Evolutionary conservation across 1,140 invertebrate genomes (phyloP).

Genomic region (Arctopsyche grandis): DNA sequence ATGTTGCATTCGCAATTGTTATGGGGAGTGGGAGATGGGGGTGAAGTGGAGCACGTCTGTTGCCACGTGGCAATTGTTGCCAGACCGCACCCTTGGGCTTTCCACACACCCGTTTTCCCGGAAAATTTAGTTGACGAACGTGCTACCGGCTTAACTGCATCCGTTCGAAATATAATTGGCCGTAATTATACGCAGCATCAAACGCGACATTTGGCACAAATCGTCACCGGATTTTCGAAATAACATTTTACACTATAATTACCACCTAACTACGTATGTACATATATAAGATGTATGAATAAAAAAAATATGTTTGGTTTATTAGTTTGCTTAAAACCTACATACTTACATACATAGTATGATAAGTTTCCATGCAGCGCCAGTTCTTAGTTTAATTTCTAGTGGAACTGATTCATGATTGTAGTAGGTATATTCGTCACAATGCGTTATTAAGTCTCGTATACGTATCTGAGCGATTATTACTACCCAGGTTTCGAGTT

Average conservation of each 20-base stretch:
- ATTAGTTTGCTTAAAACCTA: no score
- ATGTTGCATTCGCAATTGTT: neutral
- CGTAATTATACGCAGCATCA: neutral
- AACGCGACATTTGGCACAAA: neutral
- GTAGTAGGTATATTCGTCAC: neutral
- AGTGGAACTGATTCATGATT: neutral
- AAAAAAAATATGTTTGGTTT: no score
- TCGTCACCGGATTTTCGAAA: neutral
- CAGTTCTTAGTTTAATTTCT: neutral
- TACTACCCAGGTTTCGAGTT: conserved; percentile 4
- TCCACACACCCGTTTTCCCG: conserved; percentile 9
- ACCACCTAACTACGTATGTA: neutral
- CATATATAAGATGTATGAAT: no score
- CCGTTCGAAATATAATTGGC: neutral
- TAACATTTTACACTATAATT: neutral
- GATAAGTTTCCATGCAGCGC: neutral
- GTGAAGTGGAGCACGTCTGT: neutral
- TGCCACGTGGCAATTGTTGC: conserved; percentile 12
- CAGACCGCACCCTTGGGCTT: conserved; percentile 7
- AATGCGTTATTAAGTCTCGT: neutral
- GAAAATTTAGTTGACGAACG: conserved; percentile 18
- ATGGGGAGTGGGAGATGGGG: neutral
- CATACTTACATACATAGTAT: no score
- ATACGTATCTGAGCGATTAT: neutral
- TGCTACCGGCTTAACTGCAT: neutral